Evolutionary conservation across 1,140 invertebrate genomes (phyloP), one percentile per base, ranked within the genome.

Genomic region (Lanistes nyassanus): DNA sequence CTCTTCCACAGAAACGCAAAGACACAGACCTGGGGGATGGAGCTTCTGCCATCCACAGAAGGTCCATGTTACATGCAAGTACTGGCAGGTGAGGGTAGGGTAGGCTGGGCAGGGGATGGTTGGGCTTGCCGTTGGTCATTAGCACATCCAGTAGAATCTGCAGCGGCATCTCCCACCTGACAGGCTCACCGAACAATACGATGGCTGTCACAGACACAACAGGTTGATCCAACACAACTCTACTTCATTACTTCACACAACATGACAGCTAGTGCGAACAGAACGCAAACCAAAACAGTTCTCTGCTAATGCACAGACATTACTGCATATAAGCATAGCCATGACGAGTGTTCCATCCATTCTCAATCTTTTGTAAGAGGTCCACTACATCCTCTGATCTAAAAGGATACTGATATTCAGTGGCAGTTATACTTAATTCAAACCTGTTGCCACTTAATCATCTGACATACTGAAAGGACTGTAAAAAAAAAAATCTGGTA

Each of bases 71-170:
- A 75, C 89, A 90, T 9, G 89, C 89, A 29, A 90, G 81, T 29
- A 90, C 81, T 29, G 89, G 89, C 21, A 89, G 67, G 85, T 93
- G 92, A 36, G 92, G 92, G 84, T 93, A 91, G 23, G 91, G 90
- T 29, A 86, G 81, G 4, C 80, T 80, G 5, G 77, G 70, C 3
- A 90, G 89, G n/a, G 89, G 84, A 55, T 84, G 76, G 31, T 79
- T 81, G 3, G 88, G 88, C 37, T 84, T 82, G 16, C 94, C 94
- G 84, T 93, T 90, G 3, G 93, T 93, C 84, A 94, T 86, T 6
- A 94, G 80, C n/a, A 93, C 88, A 86, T 94, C 94, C 16, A 94
- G 87, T 60, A 94, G 89, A 21, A 94, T 81, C 83, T 94, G 93
- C 7, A 92, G 81, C 37, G 86, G 85, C 4, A 88, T 87, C 75